Evolutionary conservation across 2,888 invertebrate genomes (phyloP).

Genomic region (Palloptera scutellata): DNA sequence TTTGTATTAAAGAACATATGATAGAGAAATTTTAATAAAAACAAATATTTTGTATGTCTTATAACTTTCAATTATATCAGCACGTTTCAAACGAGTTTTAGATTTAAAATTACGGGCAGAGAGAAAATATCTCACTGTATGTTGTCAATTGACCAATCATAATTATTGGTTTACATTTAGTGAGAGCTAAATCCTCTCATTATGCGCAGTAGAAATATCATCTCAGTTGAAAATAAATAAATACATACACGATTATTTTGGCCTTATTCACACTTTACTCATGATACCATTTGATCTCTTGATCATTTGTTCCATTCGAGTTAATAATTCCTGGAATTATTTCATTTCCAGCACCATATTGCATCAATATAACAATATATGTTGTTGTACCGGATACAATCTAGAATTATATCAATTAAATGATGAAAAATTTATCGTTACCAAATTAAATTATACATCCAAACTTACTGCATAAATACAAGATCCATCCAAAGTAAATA

Average conservation of each 20-base stretch:
- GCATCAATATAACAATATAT: constrained; percentile 40
- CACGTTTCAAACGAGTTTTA: too few species aligned
- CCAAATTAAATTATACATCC: background rate
- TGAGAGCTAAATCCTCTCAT: too few species aligned
- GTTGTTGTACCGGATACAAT: constrained; percentile 36
- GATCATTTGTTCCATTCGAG: background rate
- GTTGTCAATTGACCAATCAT: too few species aligned
- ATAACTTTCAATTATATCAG: background rate
- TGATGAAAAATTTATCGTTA: background rate
- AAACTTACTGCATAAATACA: constrained; percentile 35
- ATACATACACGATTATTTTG: too few species aligned
- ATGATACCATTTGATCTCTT: too few species aligned
- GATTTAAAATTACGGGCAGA: too few species aligned
- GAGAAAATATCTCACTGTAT: too few species aligned
- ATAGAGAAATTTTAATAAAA: background rate
- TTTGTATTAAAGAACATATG: background rate
- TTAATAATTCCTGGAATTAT: constrained; percentile 1
- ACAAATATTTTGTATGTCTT: background rate
- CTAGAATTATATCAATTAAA: constrained; percentile 15
- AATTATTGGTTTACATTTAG: too few species aligned
- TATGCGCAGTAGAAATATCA: too few species aligned
- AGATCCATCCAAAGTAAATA: constrained; percentile 33
- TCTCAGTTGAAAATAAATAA: too few species aligned
- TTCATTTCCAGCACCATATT: constrained; percentile 37
- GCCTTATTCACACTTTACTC: background rate